A percentile compares a stretch with the other conserved stretches of the same genome.
Evolutionary conservation across 2,888 invertebrate genomes (phyloP).

Genomic region (Adelognathus sp.): DNA sequence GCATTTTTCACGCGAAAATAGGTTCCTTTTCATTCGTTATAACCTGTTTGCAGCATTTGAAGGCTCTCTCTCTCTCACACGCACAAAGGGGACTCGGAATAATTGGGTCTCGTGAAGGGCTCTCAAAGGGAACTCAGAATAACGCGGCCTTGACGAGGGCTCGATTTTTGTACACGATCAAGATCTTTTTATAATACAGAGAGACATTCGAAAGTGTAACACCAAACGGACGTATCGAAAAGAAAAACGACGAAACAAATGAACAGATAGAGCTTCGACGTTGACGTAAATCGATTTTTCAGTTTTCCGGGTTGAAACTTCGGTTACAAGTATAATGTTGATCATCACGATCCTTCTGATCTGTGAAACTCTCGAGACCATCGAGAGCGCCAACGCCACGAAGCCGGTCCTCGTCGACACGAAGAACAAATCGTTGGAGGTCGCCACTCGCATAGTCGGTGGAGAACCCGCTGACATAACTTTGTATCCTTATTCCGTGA

Average conservation of each 20-base stretch:
- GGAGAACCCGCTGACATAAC: conserved; percentile 66
- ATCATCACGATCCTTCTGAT: conserved; percentile 37
- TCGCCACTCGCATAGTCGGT: conserved; percentile 68
- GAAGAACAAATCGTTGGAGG: background rate
- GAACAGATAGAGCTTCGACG: background rate
- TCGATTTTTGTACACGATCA: no score
- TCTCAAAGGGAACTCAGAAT: no score
- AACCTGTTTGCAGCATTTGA: no score
- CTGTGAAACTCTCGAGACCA: conserved; percentile 41
- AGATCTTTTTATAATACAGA: background rate
- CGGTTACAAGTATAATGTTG: background rate
- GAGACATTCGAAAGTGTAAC: background rate
- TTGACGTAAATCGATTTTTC: background rate
- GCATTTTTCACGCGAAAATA: no score
- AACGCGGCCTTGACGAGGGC: no score
- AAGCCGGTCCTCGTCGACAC: background rate
- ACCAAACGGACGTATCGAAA: background rate
- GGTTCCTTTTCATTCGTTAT: no score
- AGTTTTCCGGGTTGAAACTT: background rate
- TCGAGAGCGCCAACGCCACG: conserved; percentile 4
- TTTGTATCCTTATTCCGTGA: conserved; percentile 70
- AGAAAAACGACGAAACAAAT: background rate
- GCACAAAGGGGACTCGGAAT: no score
- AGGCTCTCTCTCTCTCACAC: no score
- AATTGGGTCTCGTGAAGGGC: no score